phyloP scores from a whole-genome alignment of 2,797 vertebrate genomes.

The Garrulus glandarius region DNA sequence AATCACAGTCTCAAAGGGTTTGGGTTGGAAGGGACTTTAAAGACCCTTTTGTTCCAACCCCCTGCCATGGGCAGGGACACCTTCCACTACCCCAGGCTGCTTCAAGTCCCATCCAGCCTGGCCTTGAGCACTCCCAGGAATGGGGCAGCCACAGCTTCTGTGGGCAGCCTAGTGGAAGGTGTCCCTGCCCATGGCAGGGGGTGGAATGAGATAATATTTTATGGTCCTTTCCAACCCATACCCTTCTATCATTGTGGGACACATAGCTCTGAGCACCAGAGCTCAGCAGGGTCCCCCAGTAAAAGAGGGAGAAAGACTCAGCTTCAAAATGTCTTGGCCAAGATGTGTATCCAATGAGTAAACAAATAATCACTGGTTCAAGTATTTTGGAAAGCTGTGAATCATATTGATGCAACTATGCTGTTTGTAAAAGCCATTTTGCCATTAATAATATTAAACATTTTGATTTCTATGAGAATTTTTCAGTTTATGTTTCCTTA shows the following conservation, averaged over 20 bases:
- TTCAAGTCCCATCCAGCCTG: not conserved
- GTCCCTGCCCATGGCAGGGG: not conserved
- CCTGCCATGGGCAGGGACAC: not conserved
- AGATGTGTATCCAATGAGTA: not conserved
- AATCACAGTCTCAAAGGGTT: not conserved
- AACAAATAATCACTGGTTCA: not conserved
- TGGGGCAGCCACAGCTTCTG: not conserved
- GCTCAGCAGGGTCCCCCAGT: not conserved
- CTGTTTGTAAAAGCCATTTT: not conserved
- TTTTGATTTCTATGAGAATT: not conserved
- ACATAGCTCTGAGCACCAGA: not conserved
- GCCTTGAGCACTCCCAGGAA: not conserved
- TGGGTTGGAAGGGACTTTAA: not conserved
- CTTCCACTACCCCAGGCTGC: rapidly evolving
- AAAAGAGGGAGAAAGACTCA: not conserved
- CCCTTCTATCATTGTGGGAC: not conserved
- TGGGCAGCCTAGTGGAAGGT: not conserved
- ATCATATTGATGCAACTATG: not conserved
- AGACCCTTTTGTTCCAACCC: rapidly evolving
- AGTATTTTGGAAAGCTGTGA: not conserved
- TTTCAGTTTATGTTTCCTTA: not conserved
- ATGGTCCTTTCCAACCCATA: not conserved
- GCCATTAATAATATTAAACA: not conserved
- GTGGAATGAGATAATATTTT: not conserved
- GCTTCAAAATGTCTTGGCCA: not conserved